Percentiles rank a stretch among this genome's conserved stretches.
Evolutionary conservation across 2,113 vertebrate species (phyloP).

Genomic region (Channa maculata): DNA sequence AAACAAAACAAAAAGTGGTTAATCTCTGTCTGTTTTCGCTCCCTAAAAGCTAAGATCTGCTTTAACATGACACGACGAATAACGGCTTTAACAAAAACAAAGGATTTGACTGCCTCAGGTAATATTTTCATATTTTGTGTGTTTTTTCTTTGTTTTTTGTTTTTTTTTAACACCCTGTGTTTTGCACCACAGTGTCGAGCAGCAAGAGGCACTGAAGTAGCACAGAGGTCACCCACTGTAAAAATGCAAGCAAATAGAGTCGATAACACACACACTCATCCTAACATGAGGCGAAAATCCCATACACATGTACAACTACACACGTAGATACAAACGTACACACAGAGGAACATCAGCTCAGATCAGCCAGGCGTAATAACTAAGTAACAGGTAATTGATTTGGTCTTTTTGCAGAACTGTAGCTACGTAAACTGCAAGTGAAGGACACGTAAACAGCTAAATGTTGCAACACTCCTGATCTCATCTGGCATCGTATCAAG

Average conservation of each 20-base stretch:
- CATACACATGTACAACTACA: not conserved
- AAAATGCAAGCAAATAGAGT: not conserved
- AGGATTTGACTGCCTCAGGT: no score
- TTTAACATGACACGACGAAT: no score
- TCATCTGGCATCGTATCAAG: conserved; percentile 1
- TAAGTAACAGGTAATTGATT: conserved; percentile 1
- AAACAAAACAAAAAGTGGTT: no score
- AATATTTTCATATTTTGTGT: no score
- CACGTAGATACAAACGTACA: not conserved
- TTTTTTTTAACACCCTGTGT: not conserved
- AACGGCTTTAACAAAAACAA: no score
- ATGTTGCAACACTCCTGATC: conserved; percentile 1
- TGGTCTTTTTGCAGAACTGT: not conserved
- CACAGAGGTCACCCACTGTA: not conserved
- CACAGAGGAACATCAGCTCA: not conserved
- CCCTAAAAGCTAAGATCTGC: no score
- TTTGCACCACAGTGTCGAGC: not conserved
- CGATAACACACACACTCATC: not conserved
- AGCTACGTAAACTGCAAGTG: conserved; percentile 16
- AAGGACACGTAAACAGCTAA: conserved; percentile 6
- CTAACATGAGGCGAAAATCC: not conserved
- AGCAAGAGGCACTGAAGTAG: not conserved
- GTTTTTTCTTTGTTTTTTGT: not conserved
- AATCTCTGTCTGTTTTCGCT: no score
- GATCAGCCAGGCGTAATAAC: conserved; percentile 22